A percentile compares a stretch with the other conserved stretches of the same genome.
These are phyloP conservation scores for Opisthocomus hoazin DNA, from an alignment of 2,113 vertebrate species.

Conservation along the genomic window DNA sequence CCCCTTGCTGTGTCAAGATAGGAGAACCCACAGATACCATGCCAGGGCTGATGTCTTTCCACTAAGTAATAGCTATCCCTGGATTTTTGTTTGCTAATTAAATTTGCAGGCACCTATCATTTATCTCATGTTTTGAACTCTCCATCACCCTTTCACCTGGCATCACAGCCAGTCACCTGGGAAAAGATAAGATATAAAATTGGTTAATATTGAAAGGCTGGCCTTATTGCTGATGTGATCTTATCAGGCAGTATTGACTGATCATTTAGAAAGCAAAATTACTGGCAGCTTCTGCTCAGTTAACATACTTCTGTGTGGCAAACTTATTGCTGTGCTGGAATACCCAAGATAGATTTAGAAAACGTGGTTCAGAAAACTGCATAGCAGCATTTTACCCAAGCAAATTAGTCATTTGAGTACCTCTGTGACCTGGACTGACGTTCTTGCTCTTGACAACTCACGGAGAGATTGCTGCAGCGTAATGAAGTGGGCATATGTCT, in stretches of 20 bases:
- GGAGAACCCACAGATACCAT: not conserved
- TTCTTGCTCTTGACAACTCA: not conserved
- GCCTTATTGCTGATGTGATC: constrained; percentile 43
- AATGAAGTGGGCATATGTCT: not conserved
- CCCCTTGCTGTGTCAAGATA: not conserved
- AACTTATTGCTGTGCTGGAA: not conserved
- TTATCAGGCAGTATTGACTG: constrained; percentile 59
- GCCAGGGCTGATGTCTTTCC: not conserved
- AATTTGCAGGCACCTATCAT: not conserved
- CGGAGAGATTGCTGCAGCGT: not conserved
- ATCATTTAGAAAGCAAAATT: constrained; percentile 48
- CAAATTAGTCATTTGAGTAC: not conserved
- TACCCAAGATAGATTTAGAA: not conserved
- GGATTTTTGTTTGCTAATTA: not conserved
- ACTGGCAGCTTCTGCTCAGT: not conserved
- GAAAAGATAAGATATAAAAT: constrained; percentile 46
- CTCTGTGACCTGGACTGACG: not conserved
- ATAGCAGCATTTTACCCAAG: not conserved
- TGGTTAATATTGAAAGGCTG: constrained; percentile 36
- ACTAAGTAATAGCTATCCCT: not conserved
- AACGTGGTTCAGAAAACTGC: not conserved
- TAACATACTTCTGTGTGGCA: not conserved
- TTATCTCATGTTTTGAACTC: not conserved
- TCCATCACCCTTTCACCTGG: not conserved
- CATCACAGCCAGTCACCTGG: not conserved